Percentiles rank a stretch among this genome's conserved stretches.
Conservation (phyloP, 2,113 vertebrate genomes). For the Siphamia tubifer region DNA sequence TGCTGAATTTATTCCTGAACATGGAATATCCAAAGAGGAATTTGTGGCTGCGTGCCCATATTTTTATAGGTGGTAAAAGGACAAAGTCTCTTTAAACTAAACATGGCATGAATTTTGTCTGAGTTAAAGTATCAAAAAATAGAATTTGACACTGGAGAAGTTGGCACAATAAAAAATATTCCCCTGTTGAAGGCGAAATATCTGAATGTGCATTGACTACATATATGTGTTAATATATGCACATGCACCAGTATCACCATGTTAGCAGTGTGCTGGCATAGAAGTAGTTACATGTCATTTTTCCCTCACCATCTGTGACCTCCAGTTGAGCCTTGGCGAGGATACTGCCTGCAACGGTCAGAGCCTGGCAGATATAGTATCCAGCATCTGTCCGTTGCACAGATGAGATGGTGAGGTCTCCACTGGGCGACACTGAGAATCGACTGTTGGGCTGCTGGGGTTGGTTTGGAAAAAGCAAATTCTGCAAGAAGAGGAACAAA, state of each 20-base stretch:
- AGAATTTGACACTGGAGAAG: neutral
- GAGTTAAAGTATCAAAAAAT: neutral
- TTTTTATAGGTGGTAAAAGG: constrained; percentile 29
- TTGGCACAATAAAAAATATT: neutral
- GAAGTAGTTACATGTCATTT: constrained; percentile 9
- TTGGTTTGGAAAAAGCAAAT: constrained; percentile 97
- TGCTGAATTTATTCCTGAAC: neutral
- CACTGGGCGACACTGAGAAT: constrained; percentile 91
- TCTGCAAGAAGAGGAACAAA: constrained; percentile 79
- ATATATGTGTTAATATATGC: neutral
- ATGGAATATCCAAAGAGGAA: neutral
- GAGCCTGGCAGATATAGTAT: constrained; percentile 97
- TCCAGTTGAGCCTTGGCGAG: constrained; percentile 98
- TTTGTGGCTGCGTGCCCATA: neutral
- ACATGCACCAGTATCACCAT: neutral
- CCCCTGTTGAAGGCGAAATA: neutral
- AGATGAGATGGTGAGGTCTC: constrained; percentile 92
- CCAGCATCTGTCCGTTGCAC: constrained; percentile 93
- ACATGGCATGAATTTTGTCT: neutral
- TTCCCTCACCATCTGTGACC: constrained; percentile 94
- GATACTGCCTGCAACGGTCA: constrained; percentile 97
- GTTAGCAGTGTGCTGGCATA: constrained; percentile 8
- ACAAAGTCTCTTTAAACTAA: constrained; percentile 21
- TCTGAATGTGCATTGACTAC: neutral
- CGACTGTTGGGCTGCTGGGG: constrained; percentile 93